Evolutionary conservation across 2,888 invertebrate species (phyloP).

Genomic region (Cactoblastis cactorum): DNA sequence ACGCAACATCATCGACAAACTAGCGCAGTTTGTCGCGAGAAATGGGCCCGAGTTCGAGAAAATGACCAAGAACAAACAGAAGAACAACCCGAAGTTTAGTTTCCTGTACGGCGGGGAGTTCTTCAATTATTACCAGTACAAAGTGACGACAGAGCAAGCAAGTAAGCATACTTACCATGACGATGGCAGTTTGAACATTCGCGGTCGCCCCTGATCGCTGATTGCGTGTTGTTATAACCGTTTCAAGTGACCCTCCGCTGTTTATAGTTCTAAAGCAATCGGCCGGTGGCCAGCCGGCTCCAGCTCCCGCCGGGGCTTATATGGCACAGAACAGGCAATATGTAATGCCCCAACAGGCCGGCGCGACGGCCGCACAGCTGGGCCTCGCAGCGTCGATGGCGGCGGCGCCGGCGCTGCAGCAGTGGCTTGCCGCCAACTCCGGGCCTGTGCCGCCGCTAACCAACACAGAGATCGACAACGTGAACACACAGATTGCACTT

Average conservation of each 20-base stretch:
- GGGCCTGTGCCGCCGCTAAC: constrained; percentile 44
- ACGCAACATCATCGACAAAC: constrained; percentile 98
- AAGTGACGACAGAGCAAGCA: constrained; percentile 96
- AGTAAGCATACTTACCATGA: constrained; percentile 82
- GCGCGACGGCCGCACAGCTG: constrained; percentile 77
- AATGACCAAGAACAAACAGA: constrained; percentile 99
- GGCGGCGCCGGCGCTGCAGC: constrained; percentile 68
- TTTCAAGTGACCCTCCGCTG: constrained; percentile 77
- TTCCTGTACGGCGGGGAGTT: constrained; percentile 98
- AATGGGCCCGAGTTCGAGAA: constrained; percentile 99
- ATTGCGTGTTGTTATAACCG: constrained; percentile 65
- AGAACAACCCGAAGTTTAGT: constrained; percentile 97
- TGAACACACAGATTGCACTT: constrained; percentile 88
- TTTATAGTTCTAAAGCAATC: constrained; percentile 89
- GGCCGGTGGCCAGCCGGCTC: constrained; percentile 74
- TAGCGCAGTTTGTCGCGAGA: constrained; percentile 98
- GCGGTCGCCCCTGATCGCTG: constrained; percentile 59
- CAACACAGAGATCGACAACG: constrained; percentile 69
- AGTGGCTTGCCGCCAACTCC: constrained; percentile 68
- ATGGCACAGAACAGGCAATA: constrained; percentile 80
- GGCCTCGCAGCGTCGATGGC: constrained; percentile 76
- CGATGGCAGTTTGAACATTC: constrained; percentile 50
- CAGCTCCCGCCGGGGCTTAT: constrained; percentile 75
- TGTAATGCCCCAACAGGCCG: constrained; percentile 79
- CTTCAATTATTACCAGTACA: constrained; percentile 97